Base-by-base conservation (phyloP, 1,140 invertebrate species). In the Apis dorsata region DNA sequence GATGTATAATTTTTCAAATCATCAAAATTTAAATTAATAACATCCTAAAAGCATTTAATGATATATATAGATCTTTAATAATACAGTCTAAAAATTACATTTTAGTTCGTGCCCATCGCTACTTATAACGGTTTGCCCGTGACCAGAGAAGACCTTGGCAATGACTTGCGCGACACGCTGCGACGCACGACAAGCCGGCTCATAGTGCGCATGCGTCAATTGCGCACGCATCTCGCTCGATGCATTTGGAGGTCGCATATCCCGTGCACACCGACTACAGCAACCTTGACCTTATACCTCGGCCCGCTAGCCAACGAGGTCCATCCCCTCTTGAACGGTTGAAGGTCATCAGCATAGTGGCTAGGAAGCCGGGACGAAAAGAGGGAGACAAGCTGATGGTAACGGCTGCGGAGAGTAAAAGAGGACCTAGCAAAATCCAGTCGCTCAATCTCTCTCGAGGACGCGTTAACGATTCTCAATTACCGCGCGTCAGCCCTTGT, bases 161-260 rank as follows among this genome's bases (percentile, higher is more conserved):
- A 82, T 89, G 88, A 88, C 88, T 89, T 75, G 74, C 66, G 66
- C 86, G 79, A 78, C 66, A 75, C 72, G 86, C 65, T 85, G 79
- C 83, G 83, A 85, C 83, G 83, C 81, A 85, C 66, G 65, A 66
- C 59, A 79, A 81, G 62, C 65, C 66, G 86, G 63, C 10, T 63
- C 80, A 69, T 82, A 76, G 79, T 86, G 90, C 87, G 91, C 91
- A 91, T 90, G 90, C 89, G 91, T 85, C 85, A 84, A 79, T 66
- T 81, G 91, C 92, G 91, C 92, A 89, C 92, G 92, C 92, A 91
- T 86, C 88, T 88, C 91, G 88, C 88, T 91, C 91, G 90, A 91
- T 90, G 89, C 89, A 85, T 83, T 83, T 83, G 86, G 86, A 86
- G 86, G 87, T 84, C 84, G 83, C 76, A 69, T 79, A 79, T 78